phyloP scores from a whole-genome alignment of 1,140 invertebrate species.

The Drosophila persimilis region DNA sequence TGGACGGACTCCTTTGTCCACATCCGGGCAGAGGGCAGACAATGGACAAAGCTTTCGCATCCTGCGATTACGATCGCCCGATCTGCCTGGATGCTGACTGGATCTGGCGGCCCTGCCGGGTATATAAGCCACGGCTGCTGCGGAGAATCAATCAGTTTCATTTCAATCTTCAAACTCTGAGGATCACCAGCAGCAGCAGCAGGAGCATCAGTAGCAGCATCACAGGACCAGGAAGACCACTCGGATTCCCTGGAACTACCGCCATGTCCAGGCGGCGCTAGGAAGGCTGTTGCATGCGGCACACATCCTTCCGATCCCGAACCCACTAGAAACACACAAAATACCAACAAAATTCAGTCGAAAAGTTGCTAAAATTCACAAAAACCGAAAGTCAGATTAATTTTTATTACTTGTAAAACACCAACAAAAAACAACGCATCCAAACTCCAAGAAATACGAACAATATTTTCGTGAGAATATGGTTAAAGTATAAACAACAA shows the following conservation, averaged over 20 bases:
- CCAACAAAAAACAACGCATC: conserved; percentile 37
- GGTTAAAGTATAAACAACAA: conserved; percentile 61
- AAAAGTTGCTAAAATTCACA: conserved; percentile 49
- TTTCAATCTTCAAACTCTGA: conserved; percentile 78
- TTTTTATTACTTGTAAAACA: conserved; percentile 47
- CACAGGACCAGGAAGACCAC: conserved; percentile 53
- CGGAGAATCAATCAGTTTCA: conserved; percentile 83
- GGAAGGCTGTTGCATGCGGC: conserved; percentile 59
- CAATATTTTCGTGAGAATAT: conserved; percentile 57
- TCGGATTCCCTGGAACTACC: conserved; percentile 14
- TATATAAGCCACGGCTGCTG: conserved; percentile 76
- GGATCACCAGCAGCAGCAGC: conserved; percentile 70
- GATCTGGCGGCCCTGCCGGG: conserved; percentile 8
- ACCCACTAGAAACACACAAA: conserved; percentile 34
- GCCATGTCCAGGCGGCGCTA: conserved; percentile 63
- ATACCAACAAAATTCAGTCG: conserved; percentile 51
- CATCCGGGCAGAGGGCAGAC: conserved; percentile 52
- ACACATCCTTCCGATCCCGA: conserved; percentile 34
- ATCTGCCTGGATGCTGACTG: conserved; percentile 29
- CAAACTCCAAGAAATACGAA: conserved; percentile 34
- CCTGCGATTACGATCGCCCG: conserved; percentile 52
- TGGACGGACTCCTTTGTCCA: conserved; percentile 57
- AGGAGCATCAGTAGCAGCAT: conserved; percentile 47
- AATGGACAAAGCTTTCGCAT: conserved; percentile 75
- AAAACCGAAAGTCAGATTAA: conserved; percentile 80